Evolutionary conservation across 2,888 invertebrate genomes (phyloP).

Genomic region (Argynnis bischoffii): DNA sequence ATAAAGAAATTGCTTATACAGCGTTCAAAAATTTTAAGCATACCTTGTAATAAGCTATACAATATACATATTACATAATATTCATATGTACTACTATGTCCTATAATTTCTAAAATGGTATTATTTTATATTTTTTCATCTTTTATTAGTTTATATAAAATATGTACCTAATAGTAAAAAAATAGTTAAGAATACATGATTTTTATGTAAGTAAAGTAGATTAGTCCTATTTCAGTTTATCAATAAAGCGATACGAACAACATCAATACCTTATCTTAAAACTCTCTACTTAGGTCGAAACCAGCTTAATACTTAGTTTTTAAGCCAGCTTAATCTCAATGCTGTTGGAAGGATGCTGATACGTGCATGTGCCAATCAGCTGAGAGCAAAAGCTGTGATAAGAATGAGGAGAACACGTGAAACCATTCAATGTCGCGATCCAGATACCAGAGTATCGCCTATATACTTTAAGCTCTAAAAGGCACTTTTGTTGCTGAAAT

Average conservation of each 20-base stretch:
- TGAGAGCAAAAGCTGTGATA: conserved; percentile 34
- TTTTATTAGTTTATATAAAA: too few relatives aligned
- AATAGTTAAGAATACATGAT: conserved; percentile 7
- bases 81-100: too few relatives aligned
- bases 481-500: not conserved
- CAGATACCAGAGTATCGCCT: conserved; percentile 26
- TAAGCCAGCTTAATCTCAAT: conserved; percentile 34
- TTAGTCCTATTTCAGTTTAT: conserved; percentile 4
- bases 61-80: too few relatives aligned
- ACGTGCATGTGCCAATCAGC: conserved; percentile 34
- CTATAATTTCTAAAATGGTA: too few relatives aligned
- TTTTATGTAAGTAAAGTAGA: conserved; percentile 4
- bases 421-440: conserved; percentile 29
- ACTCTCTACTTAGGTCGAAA: conserved; percentile 22
- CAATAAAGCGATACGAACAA: conserved; percentile 6
- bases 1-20: conserved; percentile 19
- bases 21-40: not conserved
- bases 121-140: too few relatives aligned
- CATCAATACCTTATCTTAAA: conserved; percentile 31
- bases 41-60: too few relatives aligned
- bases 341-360: conserved; percentile 32
- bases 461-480: conserved; percentile 18
- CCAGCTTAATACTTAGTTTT: conserved; percentile 31
- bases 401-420: conserved; percentile 27
- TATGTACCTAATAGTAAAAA: not conserved